These are phyloP conservation scores for Nesoenas mayeri DNA, from an alignment of 2,113 vertebrate species.

Conservation along the genomic window DNA sequence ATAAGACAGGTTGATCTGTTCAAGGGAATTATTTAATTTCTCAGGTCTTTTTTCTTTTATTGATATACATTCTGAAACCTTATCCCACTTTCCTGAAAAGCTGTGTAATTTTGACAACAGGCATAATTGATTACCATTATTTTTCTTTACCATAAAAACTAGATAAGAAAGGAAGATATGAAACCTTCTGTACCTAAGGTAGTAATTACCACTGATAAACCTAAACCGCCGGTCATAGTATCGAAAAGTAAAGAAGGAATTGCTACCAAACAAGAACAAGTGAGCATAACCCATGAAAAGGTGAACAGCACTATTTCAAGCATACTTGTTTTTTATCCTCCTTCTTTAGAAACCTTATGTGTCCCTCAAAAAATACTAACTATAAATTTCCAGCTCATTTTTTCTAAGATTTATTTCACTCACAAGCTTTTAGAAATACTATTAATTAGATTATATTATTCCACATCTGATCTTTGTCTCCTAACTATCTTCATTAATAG, in stretches of 20 bases:
- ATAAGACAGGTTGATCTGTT: background rate
- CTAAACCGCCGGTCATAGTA: constrained; percentile 15
- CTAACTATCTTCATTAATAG: background rate
- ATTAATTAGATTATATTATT: background rate
- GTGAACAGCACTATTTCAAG: constrained; percentile 65
- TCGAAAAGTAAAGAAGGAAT: constrained; percentile 66
- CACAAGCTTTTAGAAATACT: background rate
- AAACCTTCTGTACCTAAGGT: constrained; percentile 68
- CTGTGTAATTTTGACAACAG: background rate
- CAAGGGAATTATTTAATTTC: background rate
- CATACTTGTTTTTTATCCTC: background rate
- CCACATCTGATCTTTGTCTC: background rate
- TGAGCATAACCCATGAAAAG: constrained; percentile 74
- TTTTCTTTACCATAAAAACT: constrained; percentile 74
- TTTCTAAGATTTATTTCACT: background rate
- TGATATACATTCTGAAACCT: background rate
- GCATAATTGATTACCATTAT: constrained; percentile 29
- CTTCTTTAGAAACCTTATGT: background rate
- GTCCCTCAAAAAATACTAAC: constrained; percentile 48
- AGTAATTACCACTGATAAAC: constrained; percentile 67
- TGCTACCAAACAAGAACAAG: constrained; percentile 69
- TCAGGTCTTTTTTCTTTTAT: background rate
- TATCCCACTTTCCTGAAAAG: background rate
- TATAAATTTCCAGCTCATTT: background rate
- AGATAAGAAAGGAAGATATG: constrained; percentile 80